Conservation (phyloP, 2,888 invertebrate genomes). For the Lottia scabra region DNA sequence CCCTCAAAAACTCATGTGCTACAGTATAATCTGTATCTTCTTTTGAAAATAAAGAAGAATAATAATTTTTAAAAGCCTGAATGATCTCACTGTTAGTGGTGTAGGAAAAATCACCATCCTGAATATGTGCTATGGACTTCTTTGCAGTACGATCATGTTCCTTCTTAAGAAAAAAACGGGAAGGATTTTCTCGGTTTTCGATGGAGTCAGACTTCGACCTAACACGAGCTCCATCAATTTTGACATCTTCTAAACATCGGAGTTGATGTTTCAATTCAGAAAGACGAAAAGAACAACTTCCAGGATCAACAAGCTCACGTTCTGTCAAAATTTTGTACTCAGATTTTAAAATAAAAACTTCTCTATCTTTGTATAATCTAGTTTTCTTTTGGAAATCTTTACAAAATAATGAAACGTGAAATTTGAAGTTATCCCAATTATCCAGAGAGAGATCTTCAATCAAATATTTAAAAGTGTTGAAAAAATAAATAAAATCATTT, state of each 20-base stretch:
- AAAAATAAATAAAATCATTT: too few species aligned
- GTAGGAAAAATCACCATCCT: neutral
- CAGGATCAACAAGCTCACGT: constrained; percentile 2
- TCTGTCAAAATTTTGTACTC: neutral
- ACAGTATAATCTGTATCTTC: constrained; percentile 14
- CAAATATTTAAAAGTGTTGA: too few species aligned
- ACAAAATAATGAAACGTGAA: too few species aligned
- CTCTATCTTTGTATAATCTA: too few species aligned
- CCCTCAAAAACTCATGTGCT: neutral
- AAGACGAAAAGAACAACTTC: neutral
- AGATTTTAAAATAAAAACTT: neutral
- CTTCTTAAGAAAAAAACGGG: constrained; percentile 16
- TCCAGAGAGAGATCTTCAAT: too few species aligned
- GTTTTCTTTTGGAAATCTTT: too few species aligned
- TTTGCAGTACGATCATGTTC: constrained; percentile 4
- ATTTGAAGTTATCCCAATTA: too few species aligned
- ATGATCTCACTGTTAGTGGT: constrained; percentile 8
- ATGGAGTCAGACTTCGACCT: constrained; percentile 9
- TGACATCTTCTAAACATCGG: neutral
- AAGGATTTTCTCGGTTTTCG: constrained; percentile 12
- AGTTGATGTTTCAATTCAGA: constrained; percentile 10
- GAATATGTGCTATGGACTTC: constrained; percentile 10
- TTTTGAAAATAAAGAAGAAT: constrained; percentile 3
- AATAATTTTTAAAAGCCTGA: constrained; percentile 2
- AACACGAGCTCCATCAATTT: constrained; percentile 7